Percentiles rank a stretch among this genome's conserved stretches.
These are phyloP conservation scores for Zeugodacus cucurbitae DNA, from an alignment of 1,140 invertebrate genomes.

Conservation along the genomic window DNA sequence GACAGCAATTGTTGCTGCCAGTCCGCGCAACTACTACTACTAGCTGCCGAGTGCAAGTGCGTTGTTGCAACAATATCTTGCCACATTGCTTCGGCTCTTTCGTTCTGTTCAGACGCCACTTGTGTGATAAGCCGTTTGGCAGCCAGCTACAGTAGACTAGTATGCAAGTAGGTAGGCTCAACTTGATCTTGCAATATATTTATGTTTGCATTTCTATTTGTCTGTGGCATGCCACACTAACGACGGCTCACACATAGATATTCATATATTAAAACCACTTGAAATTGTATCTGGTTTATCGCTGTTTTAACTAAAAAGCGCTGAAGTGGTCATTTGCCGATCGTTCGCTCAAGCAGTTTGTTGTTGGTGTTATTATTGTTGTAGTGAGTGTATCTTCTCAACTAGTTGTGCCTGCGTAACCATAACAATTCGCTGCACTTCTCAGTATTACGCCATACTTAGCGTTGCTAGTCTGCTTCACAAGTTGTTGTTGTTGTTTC, in stretches of 20 bases:
- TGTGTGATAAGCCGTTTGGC: not conserved
- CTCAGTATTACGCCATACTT: not conserved
- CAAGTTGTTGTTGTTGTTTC: not conserved
- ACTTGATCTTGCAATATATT: slow-evolving; percentile 25
- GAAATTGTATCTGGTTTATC: slow-evolving; percentile 38
- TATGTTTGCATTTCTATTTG: not conserved
- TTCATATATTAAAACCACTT: not conserved
- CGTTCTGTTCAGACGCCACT: not conserved
- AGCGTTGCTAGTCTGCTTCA: not conserved
- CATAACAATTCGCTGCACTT: not conserved
- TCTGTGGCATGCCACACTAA: not conserved
- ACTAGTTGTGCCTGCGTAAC: not conserved
- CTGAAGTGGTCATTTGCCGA: slow-evolving; percentile 26
- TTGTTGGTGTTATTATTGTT: not conserved
- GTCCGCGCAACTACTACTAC: not conserved
- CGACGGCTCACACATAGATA: not conserved
- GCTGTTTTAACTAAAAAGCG: slow-evolving; percentile 10
- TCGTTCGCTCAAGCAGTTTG: not conserved
- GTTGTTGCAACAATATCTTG: slow-evolving; percentile 17
- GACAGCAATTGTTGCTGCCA: slow-evolving; percentile 28
- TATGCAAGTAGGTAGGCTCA: not conserved
- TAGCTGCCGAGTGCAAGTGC: not conserved
- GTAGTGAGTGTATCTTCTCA: not conserved
- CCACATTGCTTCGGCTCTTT: not conserved
- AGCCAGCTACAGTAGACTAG: not conserved